phyloP scores from a whole-genome alignment of 2,888 invertebrate genomes.

The Linnaemya tessellans region DNA sequence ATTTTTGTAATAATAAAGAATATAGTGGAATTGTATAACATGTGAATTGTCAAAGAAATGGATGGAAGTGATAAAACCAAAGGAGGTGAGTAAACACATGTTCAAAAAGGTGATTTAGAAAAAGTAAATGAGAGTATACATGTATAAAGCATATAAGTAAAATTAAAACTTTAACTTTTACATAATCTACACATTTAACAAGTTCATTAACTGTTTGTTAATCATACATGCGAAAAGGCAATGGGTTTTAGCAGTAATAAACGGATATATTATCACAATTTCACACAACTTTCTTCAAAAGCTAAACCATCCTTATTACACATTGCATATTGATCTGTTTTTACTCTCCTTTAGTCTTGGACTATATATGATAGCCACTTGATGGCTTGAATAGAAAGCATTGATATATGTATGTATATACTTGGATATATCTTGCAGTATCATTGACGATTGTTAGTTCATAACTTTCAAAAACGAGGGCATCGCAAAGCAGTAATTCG shows the following conservation, averaged over 20 bases:
- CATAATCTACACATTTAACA: neutral
- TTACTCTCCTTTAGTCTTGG: too few species aligned
- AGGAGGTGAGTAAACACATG: slow-evolving; percentile 65
- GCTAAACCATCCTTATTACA: too few species aligned
- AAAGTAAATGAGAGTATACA: slow-evolving; percentile 22
- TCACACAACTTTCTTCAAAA: too few species aligned
- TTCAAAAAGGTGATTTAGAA: slow-evolving; percentile 42
- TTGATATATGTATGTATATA: too few species aligned
- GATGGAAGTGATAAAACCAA: slow-evolving; percentile 52
- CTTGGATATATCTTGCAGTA: too few species aligned
- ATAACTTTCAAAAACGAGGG: too few species aligned
- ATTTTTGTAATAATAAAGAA: slow-evolving; percentile 42
- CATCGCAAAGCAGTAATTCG: too few species aligned
- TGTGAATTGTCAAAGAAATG: slow-evolving; percentile 65
- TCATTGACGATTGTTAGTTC: too few species aligned
- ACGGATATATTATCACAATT: too few species aligned
- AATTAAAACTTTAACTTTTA: neutral
- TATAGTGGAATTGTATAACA: slow-evolving; percentile 71
- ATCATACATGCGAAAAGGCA: neutral
- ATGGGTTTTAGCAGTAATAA: neutral
- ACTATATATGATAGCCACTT: too few species aligned
- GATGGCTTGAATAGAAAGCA: too few species aligned
- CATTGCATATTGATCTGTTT: too few species aligned
- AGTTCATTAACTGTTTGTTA: neutral
- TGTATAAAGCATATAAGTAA: neutral